A percentile compares a stretch with the other conserved stretches of the same genome.
phyloP scores from a whole-genome alignment of 2,113 vertebrate genomes.

The Scopus umbretta region DNA sequence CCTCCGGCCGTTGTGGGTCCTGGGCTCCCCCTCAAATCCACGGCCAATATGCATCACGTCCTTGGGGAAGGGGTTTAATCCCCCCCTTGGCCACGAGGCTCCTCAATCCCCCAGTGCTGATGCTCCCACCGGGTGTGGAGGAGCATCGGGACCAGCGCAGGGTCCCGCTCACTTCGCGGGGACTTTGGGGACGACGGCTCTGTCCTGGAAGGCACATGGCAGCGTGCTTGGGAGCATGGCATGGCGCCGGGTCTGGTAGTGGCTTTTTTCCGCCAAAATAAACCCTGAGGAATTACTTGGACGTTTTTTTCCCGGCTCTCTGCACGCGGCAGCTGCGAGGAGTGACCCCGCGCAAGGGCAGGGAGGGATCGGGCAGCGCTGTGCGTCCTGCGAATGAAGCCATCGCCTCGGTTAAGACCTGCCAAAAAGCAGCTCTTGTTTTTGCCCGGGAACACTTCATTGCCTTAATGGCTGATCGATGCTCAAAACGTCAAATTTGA shows the following conservation, averaged over 20 bases:
- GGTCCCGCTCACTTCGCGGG: rapidly evolving
- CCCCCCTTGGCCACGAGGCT: background rate
- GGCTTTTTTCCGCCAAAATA: background rate
- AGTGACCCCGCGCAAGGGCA: background rate
- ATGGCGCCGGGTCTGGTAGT: rapidly evolving
- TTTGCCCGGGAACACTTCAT: background rate
- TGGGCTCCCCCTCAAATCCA: background rate
- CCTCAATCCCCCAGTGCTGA: background rate
- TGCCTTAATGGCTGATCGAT: background rate
- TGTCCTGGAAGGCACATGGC: background rate
- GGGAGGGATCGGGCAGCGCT: background rate
- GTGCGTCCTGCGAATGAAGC: background rate
- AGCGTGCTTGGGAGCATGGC: background rate
- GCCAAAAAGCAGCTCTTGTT: background rate
- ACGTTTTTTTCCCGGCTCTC: rapidly evolving
- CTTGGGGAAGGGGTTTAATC: background rate
- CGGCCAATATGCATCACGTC: rapidly evolving
- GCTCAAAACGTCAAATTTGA: background rate
- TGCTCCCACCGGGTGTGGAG: background rate
- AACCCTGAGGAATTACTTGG: background rate
- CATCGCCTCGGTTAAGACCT: background rate
- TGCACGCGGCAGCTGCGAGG: rapidly evolving
- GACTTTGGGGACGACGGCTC: background rate
- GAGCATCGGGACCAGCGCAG: background rate
- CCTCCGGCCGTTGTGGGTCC: rapidly evolving